These are phyloP conservation scores for Anabacerthia variegaticeps DNA, from an alignment of 2,797 vertebrate genomes.

Conservation along the genomic window DNA sequence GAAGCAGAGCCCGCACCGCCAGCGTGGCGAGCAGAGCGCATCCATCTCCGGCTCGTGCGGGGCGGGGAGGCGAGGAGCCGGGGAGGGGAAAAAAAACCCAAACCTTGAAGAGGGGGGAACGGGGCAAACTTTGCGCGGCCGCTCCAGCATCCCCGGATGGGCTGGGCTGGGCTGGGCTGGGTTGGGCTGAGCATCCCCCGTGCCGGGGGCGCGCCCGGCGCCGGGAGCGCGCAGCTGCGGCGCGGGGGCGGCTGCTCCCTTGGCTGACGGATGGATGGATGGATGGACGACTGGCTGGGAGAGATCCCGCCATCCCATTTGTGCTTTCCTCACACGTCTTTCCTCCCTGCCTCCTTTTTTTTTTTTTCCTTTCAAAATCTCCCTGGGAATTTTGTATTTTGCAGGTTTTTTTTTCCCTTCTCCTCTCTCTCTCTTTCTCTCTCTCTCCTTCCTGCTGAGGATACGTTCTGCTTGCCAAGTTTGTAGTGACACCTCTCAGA, in stretches of 20 bases:
- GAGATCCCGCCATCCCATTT: not conserved
- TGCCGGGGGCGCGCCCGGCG: not conserved
- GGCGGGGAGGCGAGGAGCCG: not conserved
- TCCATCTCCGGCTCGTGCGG: not conserved
- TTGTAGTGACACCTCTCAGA: constrained; percentile 70
- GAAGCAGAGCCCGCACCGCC: not conserved
- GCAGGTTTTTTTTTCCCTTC: not conserved
- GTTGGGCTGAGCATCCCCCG: not conserved
- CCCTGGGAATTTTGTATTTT: constrained; percentile 55
- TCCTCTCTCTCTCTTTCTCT: not conserved
- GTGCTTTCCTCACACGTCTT: not conserved
- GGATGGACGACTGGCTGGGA: not conserved
- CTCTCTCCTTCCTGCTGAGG: constrained; percentile 43
- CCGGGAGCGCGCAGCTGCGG: not conserved
- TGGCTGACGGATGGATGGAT: constrained; percentile 30
- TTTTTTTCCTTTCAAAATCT: not conserved
- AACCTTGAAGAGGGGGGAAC: rapidly evolving
- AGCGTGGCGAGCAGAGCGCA: rapidly evolving
- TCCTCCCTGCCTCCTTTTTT: not conserved
- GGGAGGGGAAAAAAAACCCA: too few relatives aligned
- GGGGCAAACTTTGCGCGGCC: not conserved
- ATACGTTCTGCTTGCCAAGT: constrained; percentile 76
- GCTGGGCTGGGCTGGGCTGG: not conserved
- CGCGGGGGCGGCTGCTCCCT: constrained; percentile 43
- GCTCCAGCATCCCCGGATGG: not conserved